A percentile compares a stretch with the other conserved stretches of the same genome.
Evolutionary conservation across 2,888 invertebrate genomes (phyloP).

Genomic region (Synanthedon formicaeformis): DNA sequence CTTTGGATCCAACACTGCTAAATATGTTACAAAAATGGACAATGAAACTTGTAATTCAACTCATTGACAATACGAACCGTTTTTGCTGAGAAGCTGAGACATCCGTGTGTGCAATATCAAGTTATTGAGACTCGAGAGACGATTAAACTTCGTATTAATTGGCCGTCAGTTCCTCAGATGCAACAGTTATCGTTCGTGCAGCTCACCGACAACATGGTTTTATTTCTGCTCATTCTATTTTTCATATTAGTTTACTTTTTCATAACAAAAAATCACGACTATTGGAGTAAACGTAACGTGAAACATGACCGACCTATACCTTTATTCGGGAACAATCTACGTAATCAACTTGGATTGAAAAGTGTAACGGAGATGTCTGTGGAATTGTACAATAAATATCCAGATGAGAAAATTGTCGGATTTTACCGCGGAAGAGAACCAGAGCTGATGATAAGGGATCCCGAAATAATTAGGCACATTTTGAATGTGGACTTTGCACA

Average conservation of each 20-base stretch:
- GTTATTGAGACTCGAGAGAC: too few species aligned
- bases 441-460: constrained; percentile 36
- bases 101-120: too few species aligned
- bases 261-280: constrained; percentile 28
- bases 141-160: too few species aligned
- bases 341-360: constrained; percentile 22
- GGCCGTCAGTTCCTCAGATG: too few species aligned
- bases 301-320: constrained; percentile 34
- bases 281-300: constrained; percentile 39
- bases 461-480: constrained; percentile 30
- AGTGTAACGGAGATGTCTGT: constrained; percentile 23
- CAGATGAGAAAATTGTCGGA: constrained; percentile 42
- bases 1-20: too few species aligned
- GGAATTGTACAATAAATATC: constrained; percentile 37
- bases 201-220: not conserved
- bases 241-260: constrained; percentile 25
- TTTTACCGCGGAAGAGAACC: constrained; percentile 35
- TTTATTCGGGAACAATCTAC: constrained; percentile 34
- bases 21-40: too few species aligned
- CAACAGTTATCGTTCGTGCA: too few species aligned
- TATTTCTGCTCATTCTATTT: constrained; percentile 11
- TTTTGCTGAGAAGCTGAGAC: too few species aligned
- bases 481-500: constrained; percentile 26
- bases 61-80: too few species aligned
- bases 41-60: too few species aligned